Conservation (phyloP, 2,113 vertebrate genomes). For the Ciconia maguari region DNA sequence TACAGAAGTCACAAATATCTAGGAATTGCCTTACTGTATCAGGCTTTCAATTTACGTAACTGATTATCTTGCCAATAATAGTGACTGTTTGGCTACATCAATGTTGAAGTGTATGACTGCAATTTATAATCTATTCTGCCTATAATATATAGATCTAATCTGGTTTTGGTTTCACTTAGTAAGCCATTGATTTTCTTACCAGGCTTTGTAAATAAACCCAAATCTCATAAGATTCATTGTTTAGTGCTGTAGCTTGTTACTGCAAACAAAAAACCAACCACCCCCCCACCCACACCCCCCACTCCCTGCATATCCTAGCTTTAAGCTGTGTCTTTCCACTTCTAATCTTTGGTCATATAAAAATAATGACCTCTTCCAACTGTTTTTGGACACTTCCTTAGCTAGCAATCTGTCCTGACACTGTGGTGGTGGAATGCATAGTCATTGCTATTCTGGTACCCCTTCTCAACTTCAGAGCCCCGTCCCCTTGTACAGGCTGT, state of each 20-base stretch:
- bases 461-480: too few species aligned
- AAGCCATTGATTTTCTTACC: background rate
- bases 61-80: background rate
- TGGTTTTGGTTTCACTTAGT: background rate
- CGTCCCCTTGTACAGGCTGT: background rate
- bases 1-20: background rate
- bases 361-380: background rate
- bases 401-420: background rate
- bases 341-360: fast-evolving
- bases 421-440: fast-evolving
- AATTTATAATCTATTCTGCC: background rate
- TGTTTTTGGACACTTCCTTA: background rate
- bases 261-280: background rate
- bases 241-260: background rate
- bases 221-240: fast-evolving
- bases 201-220: background rate
- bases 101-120: background rate
- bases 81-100: background rate
- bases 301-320: background rate
- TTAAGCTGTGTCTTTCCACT: background rate
- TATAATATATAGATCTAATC: fast-evolving
- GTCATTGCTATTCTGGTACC: background rate
- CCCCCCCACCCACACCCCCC: too few species aligned
- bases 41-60: background rate
- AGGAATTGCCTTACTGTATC: background rate